Base-by-base conservation (phyloP, 2,113 vertebrate species). In the Gavialis gangeticus region DNA sequence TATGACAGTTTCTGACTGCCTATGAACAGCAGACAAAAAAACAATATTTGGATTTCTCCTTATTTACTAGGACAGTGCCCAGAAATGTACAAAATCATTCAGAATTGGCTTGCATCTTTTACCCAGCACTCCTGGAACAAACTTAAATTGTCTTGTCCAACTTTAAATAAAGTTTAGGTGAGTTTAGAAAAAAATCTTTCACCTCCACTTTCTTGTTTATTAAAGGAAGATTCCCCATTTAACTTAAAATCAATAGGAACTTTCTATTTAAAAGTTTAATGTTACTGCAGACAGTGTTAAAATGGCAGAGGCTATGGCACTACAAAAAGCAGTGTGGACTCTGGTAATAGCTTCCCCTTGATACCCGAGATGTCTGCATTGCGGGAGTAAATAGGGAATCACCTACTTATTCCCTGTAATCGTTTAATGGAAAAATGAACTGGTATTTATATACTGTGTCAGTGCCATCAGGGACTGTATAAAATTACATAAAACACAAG, bases 171-270 rank as follows among this genome's bases (percentile, higher is more conserved):
- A 6, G 14, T 59, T 34, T 57, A 56, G 13, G 67, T 11, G 9
- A 34, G 34, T 11, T 10, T 19, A 30, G 18, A 57, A 91, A 84
- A 84, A n/a, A 86, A 13, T 54, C 27, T 16, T 1, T 58, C 0
- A 24, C 75, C 64, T 83, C 9, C 78, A 3, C 55, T 92, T 85
- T 86, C 46, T 82, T 4, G 30, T 92, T 90, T 84, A 71, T 3
- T 90, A 13, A 64, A 84, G 34, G 37, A 2, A 85, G 18, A 46
- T 46, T 46, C 9, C 77, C 76, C 4, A 58, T 76, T 64, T 81
- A 83, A 14, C 59, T 91, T 28, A 28, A 90, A 92, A 92, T 85
- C 2, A 13, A 94, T 85, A 97, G 58, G 13, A 79, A 30, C 1
- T 86, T 67, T 77, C 75, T 84, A 60, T 56, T 92, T 93, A 59